These are phyloP conservation scores for Chionodraco myersi DNA, from an alignment of 2,113 vertebrate species.

Conservation along the genomic window DNA sequence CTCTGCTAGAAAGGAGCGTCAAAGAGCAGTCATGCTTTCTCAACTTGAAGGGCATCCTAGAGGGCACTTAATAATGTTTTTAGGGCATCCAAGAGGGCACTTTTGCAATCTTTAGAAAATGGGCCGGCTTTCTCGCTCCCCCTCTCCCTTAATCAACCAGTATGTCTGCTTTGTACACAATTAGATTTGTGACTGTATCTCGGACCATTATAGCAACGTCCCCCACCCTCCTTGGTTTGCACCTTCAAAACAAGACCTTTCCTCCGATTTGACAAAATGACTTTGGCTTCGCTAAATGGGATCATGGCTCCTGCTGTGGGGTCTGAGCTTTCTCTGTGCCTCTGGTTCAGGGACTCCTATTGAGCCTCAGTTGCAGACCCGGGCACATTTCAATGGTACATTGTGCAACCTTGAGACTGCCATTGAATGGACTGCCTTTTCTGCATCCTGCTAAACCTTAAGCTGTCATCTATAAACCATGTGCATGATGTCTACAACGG, in stretches of 20 bases:
- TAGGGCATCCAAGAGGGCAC: too few relatives aligned
- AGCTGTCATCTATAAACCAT: slow-evolving; percentile 36
- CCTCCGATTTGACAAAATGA: slow-evolving; percentile 43
- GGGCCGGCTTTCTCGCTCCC: too few relatives aligned
- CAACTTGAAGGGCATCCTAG: too few relatives aligned
- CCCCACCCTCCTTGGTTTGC: not conserved
- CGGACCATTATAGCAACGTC: not conserved
- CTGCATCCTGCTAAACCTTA: slow-evolving; percentile 45
- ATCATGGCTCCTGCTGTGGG: slow-evolving; percentile 34
- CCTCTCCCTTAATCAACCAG: too few relatives aligned
- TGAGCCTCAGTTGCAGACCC: slow-evolving; percentile 57
- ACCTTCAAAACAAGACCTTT: slow-evolving; percentile 25
- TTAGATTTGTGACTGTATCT: slow-evolving; percentile 42
- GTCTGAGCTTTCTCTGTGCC: slow-evolving; percentile 61
- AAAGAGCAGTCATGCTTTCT: too few relatives aligned
- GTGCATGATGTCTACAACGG: slow-evolving; percentile 30
- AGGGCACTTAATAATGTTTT: too few relatives aligned
- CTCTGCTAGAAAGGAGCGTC: too few relatives aligned
- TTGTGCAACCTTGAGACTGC: slow-evolving; percentile 67
- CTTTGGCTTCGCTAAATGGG: slow-evolving; percentile 52
- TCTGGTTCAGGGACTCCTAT: slow-evolving; percentile 69
- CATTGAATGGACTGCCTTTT: slow-evolving; percentile 65
- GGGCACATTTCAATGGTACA: slow-evolving; percentile 62
- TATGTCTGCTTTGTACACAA: slow-evolving; percentile 31
- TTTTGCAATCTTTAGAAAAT: too few relatives aligned